Conservation (phyloP, 1,140 invertebrate genomes). For the Steinernema feltiae region DNA sequence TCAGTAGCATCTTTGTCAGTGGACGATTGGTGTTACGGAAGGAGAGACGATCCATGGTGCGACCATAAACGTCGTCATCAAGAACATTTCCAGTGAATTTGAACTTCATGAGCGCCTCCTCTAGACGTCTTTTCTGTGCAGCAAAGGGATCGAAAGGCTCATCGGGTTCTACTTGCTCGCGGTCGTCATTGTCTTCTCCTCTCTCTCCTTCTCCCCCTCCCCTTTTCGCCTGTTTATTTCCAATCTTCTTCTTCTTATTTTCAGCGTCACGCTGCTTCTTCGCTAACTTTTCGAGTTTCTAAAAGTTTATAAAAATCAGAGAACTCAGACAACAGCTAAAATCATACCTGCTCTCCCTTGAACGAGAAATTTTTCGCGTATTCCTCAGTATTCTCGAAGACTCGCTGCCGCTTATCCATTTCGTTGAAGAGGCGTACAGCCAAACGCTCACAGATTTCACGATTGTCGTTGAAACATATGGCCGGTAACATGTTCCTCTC, state of each 20-base stretch:
- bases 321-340: neutral
- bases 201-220: no score
- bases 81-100: conserved; percentile 41
- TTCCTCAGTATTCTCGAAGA: conserved; percentile 15
- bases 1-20: conserved; percentile 34
- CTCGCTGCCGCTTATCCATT: conserved; percentile 19
- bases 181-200: conserved; percentile 33
- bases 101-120: conserved; percentile 49
- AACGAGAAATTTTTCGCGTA: conserved; percentile 48
- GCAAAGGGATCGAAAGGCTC: conserved; percentile 47
- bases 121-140: conserved; percentile 40
- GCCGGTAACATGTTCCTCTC: conserved; percentile 47
- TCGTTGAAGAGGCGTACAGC: conserved; percentile 46
- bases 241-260: conserved; percentile 46
- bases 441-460: conserved; percentile 50
- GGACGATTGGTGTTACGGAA: conserved; percentile 26
- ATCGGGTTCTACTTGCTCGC: conserved; percentile 29
- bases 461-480: conserved; percentile 56
- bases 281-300: conserved; percentile 47
- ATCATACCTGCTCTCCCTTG: conserved; percentile 41
- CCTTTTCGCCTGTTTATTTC: no score
- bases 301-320: conserved; percentile 35
- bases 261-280: conserved; percentile 52
- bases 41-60: conserved; percentile 33
- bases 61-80: conserved; percentile 40